These are phyloP conservation scores for Brachionus rubens DNA, from an alignment of 1,140 invertebrate genomes.

Conservation along the genomic window DNA sequence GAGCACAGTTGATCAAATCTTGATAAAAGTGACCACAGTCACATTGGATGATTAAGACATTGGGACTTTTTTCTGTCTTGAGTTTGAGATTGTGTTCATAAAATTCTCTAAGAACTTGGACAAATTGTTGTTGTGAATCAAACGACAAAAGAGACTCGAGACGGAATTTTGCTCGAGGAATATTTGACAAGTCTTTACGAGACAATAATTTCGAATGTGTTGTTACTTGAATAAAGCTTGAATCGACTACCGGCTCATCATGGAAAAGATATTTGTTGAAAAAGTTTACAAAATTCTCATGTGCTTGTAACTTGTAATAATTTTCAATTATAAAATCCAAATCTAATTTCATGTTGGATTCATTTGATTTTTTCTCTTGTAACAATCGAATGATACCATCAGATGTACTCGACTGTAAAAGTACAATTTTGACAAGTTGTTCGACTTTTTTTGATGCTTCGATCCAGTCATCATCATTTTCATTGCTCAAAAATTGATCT, in stretches of 20 bases:
- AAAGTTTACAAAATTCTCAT: constrained; percentile 24
- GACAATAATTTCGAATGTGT: constrained; percentile 49
- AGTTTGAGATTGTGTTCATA: constrained; percentile 34
- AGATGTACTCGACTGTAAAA: constrained; percentile 49
- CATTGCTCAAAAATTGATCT: not conserved
- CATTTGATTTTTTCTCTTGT: not conserved
- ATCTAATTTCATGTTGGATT: not conserved
- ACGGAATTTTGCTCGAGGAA: not conserved
- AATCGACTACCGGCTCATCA: not conserved
- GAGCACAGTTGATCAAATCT: constrained; percentile 53
- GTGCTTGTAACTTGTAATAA: constrained; percentile 8
- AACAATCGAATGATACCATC: constrained; percentile 17
- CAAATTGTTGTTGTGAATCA: constrained; percentile 50
- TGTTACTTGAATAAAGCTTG: constrained; percentile 48
- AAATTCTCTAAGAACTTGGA: constrained; percentile 46
- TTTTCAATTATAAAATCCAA: constrained; percentile 1
- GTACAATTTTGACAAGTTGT: constrained; percentile 50
- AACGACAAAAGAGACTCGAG: constrained; percentile 47
- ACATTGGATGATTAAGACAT: constrained; percentile 54
- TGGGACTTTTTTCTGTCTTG: constrained; percentile 43
- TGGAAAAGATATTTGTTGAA: not conserved
- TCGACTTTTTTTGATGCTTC: not conserved
- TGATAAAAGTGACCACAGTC: constrained; percentile 53
- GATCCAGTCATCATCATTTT: not conserved
- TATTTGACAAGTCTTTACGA: not conserved